Conservation (phyloP, 1,140 invertebrate species). For the Drosophila lini region DNA sequence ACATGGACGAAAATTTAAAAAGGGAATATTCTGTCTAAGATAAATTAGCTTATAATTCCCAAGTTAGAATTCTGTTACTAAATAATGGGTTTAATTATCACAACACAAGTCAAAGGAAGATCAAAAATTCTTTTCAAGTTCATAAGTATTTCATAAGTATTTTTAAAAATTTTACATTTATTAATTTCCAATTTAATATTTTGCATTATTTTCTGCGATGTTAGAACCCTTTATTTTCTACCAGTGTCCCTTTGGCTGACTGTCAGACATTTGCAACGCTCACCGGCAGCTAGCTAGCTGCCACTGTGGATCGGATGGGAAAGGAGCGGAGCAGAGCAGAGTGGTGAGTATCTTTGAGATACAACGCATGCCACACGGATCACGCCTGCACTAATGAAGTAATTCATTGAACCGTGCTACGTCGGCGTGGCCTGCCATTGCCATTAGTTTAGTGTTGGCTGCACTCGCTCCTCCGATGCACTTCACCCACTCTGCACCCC, state of each 20-base stretch:
- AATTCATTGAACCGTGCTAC: conserved; percentile 83
- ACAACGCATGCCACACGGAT: conserved; percentile 72
- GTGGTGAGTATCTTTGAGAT: conserved; percentile 62
- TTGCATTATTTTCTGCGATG: too few species aligned
- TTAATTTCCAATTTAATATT: too few species aligned
- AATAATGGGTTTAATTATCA: too few species aligned
- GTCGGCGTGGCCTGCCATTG: conserved; percentile 48
- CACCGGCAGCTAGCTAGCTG: conserved; percentile 10
- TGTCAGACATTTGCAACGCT: conserved; percentile 36
- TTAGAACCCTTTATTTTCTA: background rate
- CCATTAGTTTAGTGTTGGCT: conserved; percentile 74
- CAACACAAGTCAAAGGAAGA: too few species aligned
- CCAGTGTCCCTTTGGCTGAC: conserved; percentile 14
- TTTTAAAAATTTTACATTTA: too few species aligned
- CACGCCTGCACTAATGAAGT: conserved; percentile 82
- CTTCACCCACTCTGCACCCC: conserved; percentile 31
- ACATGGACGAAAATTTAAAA: too few species aligned
- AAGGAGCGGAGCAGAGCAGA: conserved; percentile 44
- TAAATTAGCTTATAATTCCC: too few species aligned
- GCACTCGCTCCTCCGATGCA: conserved; percentile 25
- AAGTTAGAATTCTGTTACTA: too few species aligned
- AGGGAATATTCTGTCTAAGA: too few species aligned
- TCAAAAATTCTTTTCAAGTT: background rate
- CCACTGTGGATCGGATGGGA: conserved; percentile 4
- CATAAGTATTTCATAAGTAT: too few species aligned